Conservation (phyloP, 2,113 vertebrate genomes). For the Acanthochromis polyacanthus region DNA sequence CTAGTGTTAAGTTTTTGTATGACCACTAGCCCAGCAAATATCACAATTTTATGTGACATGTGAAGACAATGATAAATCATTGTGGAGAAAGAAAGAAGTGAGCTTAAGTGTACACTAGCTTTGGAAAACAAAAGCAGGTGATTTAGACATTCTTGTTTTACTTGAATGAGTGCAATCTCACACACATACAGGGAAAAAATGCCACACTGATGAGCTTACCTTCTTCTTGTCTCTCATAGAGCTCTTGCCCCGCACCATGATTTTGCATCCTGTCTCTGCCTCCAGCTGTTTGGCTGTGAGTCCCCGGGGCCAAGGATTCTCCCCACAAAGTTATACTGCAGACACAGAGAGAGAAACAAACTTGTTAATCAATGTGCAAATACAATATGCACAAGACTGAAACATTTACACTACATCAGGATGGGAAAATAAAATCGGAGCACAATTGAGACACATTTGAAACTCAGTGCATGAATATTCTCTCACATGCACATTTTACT, state of each 20-base stretch:
- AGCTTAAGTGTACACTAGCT: not conserved
- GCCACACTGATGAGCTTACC: slow-evolving; percentile 73
- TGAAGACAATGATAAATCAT: slow-evolving; percentile 13
- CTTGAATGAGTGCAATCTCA: not conserved
- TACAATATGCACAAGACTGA: not conserved
- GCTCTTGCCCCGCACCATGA: slow-evolving; percentile 89
- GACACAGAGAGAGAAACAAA: slow-evolving; percentile 58
- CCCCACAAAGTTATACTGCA: slow-evolving; percentile 89
- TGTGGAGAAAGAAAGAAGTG: not conserved
- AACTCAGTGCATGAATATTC: not conserved
- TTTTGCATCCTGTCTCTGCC: slow-evolving; percentile 89
- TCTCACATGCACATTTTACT: not conserved
- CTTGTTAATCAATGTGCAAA: slow-evolving; percentile 21
- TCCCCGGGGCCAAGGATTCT: slow-evolving; percentile 88
- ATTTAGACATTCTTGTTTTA: not conserved
- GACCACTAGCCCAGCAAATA: slow-evolving; percentile 17
- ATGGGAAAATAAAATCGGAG: not conserved
- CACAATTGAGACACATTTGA: not conserved
- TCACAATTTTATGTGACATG: slow-evolving; percentile 26
- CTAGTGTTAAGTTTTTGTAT: slow-evolving; percentile 15
- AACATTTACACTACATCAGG: not conserved
- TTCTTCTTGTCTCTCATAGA: slow-evolving; percentile 91
- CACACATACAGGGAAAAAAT: not conserved
- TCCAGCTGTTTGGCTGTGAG: slow-evolving; percentile 90
- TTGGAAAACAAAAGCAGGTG: not conserved